Evolutionary conservation across 23 tunicate species (phyloP), one percentile per base, ranked within the genome.

Genomic region (Styela clava): DNA sequence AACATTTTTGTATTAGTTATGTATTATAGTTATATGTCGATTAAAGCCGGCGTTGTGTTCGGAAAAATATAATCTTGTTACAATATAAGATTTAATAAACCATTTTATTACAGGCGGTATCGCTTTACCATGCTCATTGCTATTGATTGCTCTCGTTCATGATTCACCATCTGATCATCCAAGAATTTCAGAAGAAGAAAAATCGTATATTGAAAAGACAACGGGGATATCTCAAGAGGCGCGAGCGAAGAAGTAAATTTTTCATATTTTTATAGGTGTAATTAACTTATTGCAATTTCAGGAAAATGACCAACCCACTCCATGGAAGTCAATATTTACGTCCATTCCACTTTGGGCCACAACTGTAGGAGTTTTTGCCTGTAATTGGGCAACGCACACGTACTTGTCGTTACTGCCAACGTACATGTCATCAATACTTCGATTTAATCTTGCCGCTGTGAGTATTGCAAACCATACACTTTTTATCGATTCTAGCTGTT

Each of bases 91-190:
- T 12, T 7, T 44, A 44, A 44, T 44, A 12, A 44, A 44, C 9
- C 7, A 16, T 65, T 5, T 65, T 35, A 9, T 76, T 24, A 1
- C 22, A 78, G 82, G 82, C 33, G 69, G 69, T 16, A 24, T 56
- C 16, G 82, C 69, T 28, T 24, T 78, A 30, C 63, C 52, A 2
- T 78, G 82, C 33, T 28, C 68, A 26, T 21, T 20, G 21, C 25
- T 36, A 22, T 86, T 85, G 89, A 28, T 51, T 79, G 68, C 20
- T 31, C 19, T 79, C 28, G 69, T 86, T 23, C 33, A 69, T 52
- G 68, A 79, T 51, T 61, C 84, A 27, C 89, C 89, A 20, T 68
- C 82, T 5, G 34, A 44, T 31, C 89, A 86, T 69, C 89, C 89
- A 1, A 68, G 85, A 18, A 86, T 86, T 28, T 86, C 89, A 44